Evolutionary conservation across 2,113 vertebrate genomes (phyloP).

Genomic region (Lonchura striata): DNA sequence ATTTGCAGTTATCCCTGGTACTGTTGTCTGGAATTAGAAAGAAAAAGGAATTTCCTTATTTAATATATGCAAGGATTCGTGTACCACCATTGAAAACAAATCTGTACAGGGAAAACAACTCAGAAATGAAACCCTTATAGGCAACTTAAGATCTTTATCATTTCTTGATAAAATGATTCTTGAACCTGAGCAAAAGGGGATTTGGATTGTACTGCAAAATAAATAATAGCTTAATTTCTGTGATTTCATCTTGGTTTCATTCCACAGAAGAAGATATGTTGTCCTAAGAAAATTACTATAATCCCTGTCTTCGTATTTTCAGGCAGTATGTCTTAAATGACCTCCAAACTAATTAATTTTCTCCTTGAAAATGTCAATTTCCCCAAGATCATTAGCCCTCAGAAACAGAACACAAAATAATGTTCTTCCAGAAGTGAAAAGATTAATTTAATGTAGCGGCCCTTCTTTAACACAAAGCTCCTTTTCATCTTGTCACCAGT

Average conservation of each 20-base stretch:
- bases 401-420: not conserved
- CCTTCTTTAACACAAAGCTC: constrained; percentile 3
- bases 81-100: not conserved
- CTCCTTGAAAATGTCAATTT: not conserved
- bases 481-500: not conserved
- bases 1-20: not conserved
- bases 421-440: not conserved
- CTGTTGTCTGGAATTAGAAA: not conserved
- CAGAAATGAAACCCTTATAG: not conserved
- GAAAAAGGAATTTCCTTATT: not conserved
- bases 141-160: not conserved
- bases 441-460: not conserved
- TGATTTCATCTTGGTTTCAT: not conserved
- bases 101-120: not conserved
- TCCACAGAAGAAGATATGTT: not conserved
- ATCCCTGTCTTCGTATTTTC: not conserved
- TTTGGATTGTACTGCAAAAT: not conserved
- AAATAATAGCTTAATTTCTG: not conserved
- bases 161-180: not conserved
- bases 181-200: not conserved
- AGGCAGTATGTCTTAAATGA: not conserved
- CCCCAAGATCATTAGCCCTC: not conserved
- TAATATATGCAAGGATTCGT: fast-evolving
- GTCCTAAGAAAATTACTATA: not conserved
- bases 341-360: constrained; percentile 23